Percentiles rank a stretch among this genome's conserved stretches.
phyloP scores from a whole-genome alignment of 2,888 invertebrate genomes.

The Tillus elongatus region DNA sequence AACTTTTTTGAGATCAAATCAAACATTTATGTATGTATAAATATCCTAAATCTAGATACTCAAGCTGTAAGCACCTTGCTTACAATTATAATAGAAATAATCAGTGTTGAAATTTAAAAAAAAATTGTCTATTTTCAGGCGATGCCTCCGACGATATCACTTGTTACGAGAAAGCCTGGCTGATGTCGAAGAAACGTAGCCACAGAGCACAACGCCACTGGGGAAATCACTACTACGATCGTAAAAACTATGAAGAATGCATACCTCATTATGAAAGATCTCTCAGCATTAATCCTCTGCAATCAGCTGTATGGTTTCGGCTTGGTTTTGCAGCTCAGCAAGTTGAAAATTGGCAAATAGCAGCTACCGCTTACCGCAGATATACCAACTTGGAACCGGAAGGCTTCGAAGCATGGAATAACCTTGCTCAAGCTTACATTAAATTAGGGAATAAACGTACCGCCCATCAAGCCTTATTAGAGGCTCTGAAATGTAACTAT shows the following conservation, averaged over 20 bases:
- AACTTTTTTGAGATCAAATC: too few species aligned
- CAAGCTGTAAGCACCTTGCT: too few species aligned
- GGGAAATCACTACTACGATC: constrained; percentile 68
- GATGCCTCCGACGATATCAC: constrained; percentile 64
- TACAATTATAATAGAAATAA: too few species aligned
- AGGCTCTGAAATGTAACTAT: constrained; percentile 85
- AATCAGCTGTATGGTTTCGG: constrained; percentile 77
- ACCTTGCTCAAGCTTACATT: constrained; percentile 88
- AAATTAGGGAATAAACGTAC: constrained; percentile 75
- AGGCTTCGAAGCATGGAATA: constrained; percentile 97
- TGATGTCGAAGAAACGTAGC: constrained; percentile 70
- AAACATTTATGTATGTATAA: too few species aligned
- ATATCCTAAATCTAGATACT: too few species aligned
- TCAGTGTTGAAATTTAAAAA: too few species aligned
- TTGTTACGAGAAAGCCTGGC: constrained; percentile 87
- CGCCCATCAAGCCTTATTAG: constrained; percentile 76
- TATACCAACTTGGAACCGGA: constrained; percentile 81
- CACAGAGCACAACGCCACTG: constrained; percentile 82
- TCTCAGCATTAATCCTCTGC: constrained; percentile 77
- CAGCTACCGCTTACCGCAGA: constrained; percentile 75
- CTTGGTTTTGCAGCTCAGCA: constrained; percentile 78
- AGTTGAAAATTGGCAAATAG: constrained; percentile 69
- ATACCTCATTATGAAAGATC: constrained; percentile 75
- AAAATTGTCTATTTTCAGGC: too few species aligned
- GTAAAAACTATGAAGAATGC: constrained; percentile 67